These are phyloP conservation scores for Pristis pectinata DNA, from an alignment of 2,797 vertebrate species.

Conservation along the genomic window DNA sequence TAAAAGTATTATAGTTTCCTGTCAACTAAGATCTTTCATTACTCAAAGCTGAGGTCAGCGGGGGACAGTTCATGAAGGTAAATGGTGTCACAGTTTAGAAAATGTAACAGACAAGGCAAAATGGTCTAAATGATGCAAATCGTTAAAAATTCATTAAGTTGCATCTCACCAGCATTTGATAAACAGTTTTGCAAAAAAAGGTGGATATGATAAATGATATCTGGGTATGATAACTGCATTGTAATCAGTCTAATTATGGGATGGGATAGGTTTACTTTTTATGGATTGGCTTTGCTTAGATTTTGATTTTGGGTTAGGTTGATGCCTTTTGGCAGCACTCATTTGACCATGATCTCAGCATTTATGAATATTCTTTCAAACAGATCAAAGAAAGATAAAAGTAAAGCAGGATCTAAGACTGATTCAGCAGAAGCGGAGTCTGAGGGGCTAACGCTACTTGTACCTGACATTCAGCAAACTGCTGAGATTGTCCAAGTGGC, in stretches of 20 bases:
- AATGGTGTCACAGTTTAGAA: background rate
- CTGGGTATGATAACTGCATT: background rate
- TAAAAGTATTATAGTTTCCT: background rate
- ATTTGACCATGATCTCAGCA: background rate
- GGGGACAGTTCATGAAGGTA: background rate
- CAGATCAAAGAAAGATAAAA: constrained; percentile 97
- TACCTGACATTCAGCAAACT: constrained; percentile 96
- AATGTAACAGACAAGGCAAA: background rate
- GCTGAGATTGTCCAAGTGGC: constrained; percentile 90
- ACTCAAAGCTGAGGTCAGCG: no score
- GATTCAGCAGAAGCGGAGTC: constrained; percentile 88
- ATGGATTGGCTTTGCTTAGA: background rate
- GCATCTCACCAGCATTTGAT: background rate
- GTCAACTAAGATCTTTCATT: background rate
- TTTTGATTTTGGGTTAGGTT: background rate
- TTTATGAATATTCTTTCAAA: background rate
- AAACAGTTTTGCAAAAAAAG: background rate
- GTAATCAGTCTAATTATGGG: background rate
- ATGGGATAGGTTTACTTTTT: background rate
- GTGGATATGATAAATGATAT: background rate
- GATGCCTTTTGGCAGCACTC: background rate
- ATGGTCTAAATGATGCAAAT: background rate
- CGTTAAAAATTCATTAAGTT: background rate
- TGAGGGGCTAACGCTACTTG: constrained; percentile 86
- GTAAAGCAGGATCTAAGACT: constrained; percentile 83